Percentiles rank a stretch among this genome's conserved stretches.
Evolutionary conservation across 2,797 vertebrate species (phyloP).

Genomic region (Acridotheres tristis): DNA sequence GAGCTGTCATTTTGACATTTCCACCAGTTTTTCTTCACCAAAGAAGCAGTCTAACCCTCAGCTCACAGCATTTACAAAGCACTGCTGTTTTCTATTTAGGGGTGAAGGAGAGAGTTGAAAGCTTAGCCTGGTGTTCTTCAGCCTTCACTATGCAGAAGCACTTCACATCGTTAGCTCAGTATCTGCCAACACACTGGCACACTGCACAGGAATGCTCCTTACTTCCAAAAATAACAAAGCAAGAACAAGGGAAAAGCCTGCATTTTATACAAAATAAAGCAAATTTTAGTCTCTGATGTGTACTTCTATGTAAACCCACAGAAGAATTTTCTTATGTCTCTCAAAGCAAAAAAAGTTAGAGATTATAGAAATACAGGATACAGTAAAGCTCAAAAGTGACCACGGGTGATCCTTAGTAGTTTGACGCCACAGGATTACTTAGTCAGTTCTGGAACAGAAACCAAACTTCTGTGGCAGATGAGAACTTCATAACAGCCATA

Average conservation of each 20-base stretch:
- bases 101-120: background rate
- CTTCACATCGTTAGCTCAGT: background rate
- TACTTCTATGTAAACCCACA: background rate
- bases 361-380: background rate
- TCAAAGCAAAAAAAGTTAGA: background rate
- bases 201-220: background rate
- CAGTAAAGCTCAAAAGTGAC: background rate
- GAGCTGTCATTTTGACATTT: background rate
- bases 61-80: background rate
- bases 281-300: background rate
- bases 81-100: background rate
- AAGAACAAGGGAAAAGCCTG: background rate
- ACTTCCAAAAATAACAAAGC: background rate
- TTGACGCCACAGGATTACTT: background rate
- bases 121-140: background rate
- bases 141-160: background rate
- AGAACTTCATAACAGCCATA: background rate
- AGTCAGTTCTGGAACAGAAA: background rate
- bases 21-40: background rate
- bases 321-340: background rate
- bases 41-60: background rate
- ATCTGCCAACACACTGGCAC: constrained; percentile 4
- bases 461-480: background rate
- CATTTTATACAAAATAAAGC: background rate
- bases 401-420: background rate